These are phyloP conservation scores for Oryzias woworae DNA, from an alignment of 2,113 vertebrate genomes.

Conservation along the genomic window DNA sequence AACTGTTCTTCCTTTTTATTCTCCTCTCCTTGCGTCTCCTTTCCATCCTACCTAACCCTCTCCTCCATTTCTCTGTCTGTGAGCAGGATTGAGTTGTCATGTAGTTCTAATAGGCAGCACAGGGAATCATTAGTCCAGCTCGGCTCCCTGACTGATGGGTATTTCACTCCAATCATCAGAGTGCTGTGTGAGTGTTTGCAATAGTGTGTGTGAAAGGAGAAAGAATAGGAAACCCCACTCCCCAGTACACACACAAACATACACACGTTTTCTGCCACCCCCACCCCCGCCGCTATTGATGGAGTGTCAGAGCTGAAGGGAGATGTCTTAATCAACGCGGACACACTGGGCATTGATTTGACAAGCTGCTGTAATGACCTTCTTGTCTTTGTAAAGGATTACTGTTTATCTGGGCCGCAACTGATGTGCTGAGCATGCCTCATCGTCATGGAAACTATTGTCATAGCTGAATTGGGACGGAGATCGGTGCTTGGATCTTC, in stretches of 20 bases:
- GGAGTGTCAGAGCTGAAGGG: slow-evolving; percentile 91
- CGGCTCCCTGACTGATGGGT: slow-evolving; percentile 96
- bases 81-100: slow-evolving; percentile 98
- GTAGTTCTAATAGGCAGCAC: slow-evolving; percentile 98
- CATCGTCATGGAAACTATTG: slow-evolving; percentile 97
- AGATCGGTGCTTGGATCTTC: slow-evolving; percentile 33
- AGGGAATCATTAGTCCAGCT: slow-evolving; percentile 98
- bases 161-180: slow-evolving; percentile 99
- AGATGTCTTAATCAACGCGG: slow-evolving; percentile 97
- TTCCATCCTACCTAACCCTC: slow-evolving; percentile 28
- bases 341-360: slow-evolving; percentile 99
- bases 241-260: slow-evolving; percentile 15
- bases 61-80: slow-evolving; percentile 64
- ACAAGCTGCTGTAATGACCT: slow-evolving; percentile 99
- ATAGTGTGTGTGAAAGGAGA: slow-evolving; percentile 24
- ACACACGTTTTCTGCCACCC: slow-evolving; percentile 56
- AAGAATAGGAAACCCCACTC: not conserved
- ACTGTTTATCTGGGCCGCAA: slow-evolving; percentile 92
- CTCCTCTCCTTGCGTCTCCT: slow-evolving; percentile 15
- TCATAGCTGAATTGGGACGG: slow-evolving; percentile 65
- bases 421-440: slow-evolving; percentile 79
- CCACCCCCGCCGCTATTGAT: slow-evolving; percentile 86
- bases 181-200: slow-evolving; percentile 57
- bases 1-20: slow-evolving; percentile 49
- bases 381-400: slow-evolving; percentile 99